These are phyloP conservation scores for Melanotaenia boesemani DNA, from an alignment of 2,797 vertebrate species.

Conservation along the genomic window DNA sequence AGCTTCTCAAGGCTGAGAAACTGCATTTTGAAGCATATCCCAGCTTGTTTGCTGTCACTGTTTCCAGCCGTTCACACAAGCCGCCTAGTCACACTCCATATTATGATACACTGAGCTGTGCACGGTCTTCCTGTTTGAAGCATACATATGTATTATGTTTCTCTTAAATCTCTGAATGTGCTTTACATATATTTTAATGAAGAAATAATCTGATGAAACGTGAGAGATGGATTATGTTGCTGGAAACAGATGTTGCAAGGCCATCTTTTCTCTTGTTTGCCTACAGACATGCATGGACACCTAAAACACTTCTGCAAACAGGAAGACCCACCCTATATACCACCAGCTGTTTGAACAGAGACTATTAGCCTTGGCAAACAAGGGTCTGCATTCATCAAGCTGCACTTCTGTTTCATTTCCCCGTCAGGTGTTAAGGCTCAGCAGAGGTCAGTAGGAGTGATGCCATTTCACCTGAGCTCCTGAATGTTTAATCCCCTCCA, in stretches of 20 bases:
- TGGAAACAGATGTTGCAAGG: constrained; percentile 9
- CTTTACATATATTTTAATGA: too few species aligned
- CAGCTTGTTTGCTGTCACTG: too few species aligned
- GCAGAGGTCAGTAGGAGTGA: constrained; percentile 57
- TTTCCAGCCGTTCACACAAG: not conserved
- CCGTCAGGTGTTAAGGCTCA: constrained; percentile 42
- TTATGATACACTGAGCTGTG: not conserved
- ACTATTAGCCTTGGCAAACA: constrained; percentile 73
- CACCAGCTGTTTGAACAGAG: constrained; percentile 58
- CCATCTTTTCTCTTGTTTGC: constrained; percentile 31
- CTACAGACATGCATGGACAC: constrained; percentile 23
- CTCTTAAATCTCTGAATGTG: too few species aligned
- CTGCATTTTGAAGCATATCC: not conserved
- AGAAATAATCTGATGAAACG: constrained; percentile 6
- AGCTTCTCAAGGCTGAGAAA: not conserved
- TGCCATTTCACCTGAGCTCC: constrained; percentile 56
- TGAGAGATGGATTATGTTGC: constrained; percentile 13
- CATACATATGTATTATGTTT: too few species aligned
- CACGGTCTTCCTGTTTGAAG: not conserved
- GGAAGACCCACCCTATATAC: constrained; percentile 21
- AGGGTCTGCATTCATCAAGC: constrained; percentile 62
- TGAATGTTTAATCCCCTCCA: constrained; percentile 50
- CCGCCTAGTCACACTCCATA: not conserved
- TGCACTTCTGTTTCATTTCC: constrained; percentile 61
- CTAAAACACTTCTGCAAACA: constrained; percentile 41